Conservation (phyloP, 2,113 vertebrate species). For the Egretta garzetta region DNA sequence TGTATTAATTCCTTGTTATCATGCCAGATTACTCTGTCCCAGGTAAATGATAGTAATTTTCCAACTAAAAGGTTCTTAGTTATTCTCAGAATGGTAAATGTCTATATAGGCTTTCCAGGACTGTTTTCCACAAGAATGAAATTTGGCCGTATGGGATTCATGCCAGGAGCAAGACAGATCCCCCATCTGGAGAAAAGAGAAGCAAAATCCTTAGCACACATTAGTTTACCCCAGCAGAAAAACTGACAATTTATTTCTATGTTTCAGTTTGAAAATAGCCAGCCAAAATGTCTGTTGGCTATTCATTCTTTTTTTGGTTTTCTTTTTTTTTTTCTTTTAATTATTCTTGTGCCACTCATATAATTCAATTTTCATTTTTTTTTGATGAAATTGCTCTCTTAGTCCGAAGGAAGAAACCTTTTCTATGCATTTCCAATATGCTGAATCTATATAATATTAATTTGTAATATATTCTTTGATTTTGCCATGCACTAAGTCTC, state of each 20-base stretch:
- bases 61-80: background rate
- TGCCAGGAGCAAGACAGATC: background rate
- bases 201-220: background rate
- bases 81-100: background rate
- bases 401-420: background rate
- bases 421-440: background rate
- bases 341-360: background rate
- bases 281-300: background rate
- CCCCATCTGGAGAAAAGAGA: background rate
- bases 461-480: background rate
- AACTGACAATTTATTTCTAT: background rate
- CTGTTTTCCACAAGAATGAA: background rate
- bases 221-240: background rate
- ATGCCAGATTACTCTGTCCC: background rate
- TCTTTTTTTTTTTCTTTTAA: background rate
- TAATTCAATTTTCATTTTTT: background rate
- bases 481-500: background rate
- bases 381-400: background rate
- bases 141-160: background rate
- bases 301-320: background rate
- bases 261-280: background rate
- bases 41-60: background rate
- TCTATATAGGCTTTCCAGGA: background rate
- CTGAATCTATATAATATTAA: background rate
- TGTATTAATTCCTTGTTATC: background rate